Conservation (phyloP, 2,113 vertebrate genomes). For the Petromus typicus region DNA sequence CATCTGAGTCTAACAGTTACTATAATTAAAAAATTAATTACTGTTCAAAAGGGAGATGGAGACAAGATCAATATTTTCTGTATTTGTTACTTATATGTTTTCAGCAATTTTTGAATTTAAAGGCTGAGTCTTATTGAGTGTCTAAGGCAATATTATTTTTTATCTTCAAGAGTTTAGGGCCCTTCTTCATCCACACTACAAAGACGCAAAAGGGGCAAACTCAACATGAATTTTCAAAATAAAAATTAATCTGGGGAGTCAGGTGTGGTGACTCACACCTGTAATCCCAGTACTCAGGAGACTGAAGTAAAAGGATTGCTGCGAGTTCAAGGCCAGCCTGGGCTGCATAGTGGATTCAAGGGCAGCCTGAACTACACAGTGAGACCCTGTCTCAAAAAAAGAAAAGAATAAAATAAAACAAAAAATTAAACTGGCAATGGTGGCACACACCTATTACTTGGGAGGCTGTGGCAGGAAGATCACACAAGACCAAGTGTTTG, state of each 20-base stretch:
- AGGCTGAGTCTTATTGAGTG: not conserved
- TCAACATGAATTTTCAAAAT: not conserved
- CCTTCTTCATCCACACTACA: not conserved
- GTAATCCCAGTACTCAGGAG: not conserved
- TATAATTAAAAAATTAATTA: not conserved
- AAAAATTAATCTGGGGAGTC: not conserved
- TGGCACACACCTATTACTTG: not conserved
- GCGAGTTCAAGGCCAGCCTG: not conserved
- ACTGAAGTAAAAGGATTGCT: not conserved
- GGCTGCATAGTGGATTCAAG: not conserved
- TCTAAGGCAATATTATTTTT: constrained; percentile 16
- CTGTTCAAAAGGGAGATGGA: not conserved
- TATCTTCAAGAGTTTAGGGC: not conserved
- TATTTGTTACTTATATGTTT: not conserved
- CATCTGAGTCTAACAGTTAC: not conserved
- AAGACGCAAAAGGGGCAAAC: constrained; percentile 15
- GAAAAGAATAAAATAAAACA: not conserved
- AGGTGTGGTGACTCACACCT: not conserved
- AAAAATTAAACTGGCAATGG: not conserved
- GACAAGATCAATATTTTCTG: not conserved
- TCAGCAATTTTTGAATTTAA: constrained; percentile 32
- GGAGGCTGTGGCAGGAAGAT: not conserved
- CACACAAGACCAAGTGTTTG: not conserved
- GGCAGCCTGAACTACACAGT: not conserved
- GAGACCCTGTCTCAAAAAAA: not conserved